Evolutionary conservation across 2,888 invertebrate genomes (phyloP).

Genomic region (Zonitis immaculata): DNA sequence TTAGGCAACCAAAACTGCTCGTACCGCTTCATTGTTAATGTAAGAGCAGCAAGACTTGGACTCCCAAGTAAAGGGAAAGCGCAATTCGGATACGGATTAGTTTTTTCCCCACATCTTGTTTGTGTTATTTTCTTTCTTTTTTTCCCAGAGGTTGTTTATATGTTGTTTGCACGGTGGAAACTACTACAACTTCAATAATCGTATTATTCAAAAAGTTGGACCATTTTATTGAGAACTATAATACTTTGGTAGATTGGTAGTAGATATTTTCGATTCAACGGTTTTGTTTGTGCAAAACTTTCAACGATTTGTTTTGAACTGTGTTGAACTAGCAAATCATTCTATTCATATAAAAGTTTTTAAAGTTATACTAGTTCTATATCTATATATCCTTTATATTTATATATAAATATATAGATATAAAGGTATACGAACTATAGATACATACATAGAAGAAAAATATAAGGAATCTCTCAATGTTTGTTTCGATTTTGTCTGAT

Average conservation of each 20-base stretch:
- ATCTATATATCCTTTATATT: neutral
- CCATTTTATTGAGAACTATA: conserved; percentile 28
- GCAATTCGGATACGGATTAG: too few relatives aligned
- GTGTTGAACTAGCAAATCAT: conserved; percentile 26
- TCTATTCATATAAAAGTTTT: conserved; percentile 29
- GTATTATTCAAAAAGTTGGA: conserved; percentile 19
- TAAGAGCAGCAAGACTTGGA: too few relatives aligned
- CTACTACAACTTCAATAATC: conserved; percentile 9
- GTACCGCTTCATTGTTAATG: too few relatives aligned
- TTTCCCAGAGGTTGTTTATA: neutral
- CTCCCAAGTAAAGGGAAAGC: too few relatives aligned
- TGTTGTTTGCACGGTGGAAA: neutral
- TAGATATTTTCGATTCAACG: conserved; percentile 38
- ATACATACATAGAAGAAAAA: too few relatives aligned
- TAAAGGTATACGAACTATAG: neutral
- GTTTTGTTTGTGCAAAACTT: conserved; percentile 41
- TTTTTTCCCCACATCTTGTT: too few relatives aligned
- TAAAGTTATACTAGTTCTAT: conserved; percentile 23
- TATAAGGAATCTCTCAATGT: neutral
- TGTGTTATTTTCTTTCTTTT: too few relatives aligned
- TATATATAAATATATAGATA: neutral
- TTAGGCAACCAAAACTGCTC: too few relatives aligned
- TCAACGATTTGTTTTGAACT: conserved; percentile 40
- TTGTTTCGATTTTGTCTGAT: neutral
- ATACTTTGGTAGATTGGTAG: conserved; percentile 30